Percentiles rank a stretch among this genome's conserved stretches.
These are phyloP conservation scores for Melanotaenia trifasciata DNA, from an alignment of 2,797 vertebrate genomes.

Conservation along the genomic window DNA sequence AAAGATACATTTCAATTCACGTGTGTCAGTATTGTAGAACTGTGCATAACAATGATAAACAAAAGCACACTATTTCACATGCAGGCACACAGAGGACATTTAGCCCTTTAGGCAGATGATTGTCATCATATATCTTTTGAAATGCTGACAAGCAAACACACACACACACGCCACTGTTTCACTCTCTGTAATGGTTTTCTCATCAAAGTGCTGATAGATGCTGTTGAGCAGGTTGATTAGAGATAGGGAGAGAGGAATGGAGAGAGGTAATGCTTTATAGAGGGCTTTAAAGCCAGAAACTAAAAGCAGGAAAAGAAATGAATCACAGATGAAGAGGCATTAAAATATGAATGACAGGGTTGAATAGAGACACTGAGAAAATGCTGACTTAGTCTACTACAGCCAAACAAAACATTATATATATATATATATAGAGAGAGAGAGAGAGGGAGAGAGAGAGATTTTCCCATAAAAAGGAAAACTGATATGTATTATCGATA, in stretches of 20 bases:
- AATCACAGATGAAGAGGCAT: slow-evolving; percentile 40
- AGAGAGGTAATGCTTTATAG: slow-evolving; percentile 30
- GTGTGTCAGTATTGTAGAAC: slow-evolving; percentile 8
- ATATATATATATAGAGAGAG: no score
- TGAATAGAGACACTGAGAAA: slow-evolving; percentile 17
- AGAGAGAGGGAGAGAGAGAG: no score
- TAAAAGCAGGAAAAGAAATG: slow-evolving; percentile 39
- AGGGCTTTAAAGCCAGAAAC: slow-evolving; percentile 29
- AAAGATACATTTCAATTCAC: slow-evolving; percentile 21
- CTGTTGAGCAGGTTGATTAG: slow-evolving; percentile 52
- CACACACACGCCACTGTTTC: slow-evolving; percentile 3
- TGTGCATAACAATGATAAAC: slow-evolving; percentile 18
- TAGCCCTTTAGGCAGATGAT: slow-evolving; percentile 38
- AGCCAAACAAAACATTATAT: no score
- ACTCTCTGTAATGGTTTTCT: slow-evolving; percentile 39
- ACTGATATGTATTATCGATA: no score
- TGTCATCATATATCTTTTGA: slow-evolving; percentile 38
- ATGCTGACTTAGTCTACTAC: not conserved
- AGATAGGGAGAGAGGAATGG: slow-evolving; percentile 9
- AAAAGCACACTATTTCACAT: slow-evolving; percentile 10
- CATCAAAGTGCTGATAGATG: slow-evolving; percentile 65
- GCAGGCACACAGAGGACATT: slow-evolving; percentile 40
- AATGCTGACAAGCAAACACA: slow-evolving; percentile 1
- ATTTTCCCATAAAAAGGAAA: no score
- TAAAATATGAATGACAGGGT: slow-evolving; percentile 52